These are phyloP conservation scores for Holcopasites calliopsidis DNA, from an alignment of 1,140 invertebrate species.

Conservation along the genomic window DNA sequence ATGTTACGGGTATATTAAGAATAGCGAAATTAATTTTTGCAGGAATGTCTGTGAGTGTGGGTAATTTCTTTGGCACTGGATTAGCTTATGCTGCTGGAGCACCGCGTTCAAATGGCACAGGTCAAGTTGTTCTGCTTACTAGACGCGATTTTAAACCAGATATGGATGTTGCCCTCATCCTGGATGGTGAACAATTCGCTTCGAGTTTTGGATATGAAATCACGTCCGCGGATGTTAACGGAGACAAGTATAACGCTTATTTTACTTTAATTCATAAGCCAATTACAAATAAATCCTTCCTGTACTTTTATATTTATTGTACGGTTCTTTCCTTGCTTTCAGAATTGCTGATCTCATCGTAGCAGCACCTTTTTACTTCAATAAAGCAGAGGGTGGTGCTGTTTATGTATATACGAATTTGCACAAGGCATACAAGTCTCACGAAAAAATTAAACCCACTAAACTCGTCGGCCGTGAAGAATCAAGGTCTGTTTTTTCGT, in stretches of 20 bases:
- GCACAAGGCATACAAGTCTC: conserved; percentile 61
- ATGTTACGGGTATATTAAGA: background rate
- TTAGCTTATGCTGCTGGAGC: conserved; percentile 91
- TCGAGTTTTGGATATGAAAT: conserved; percentile 95
- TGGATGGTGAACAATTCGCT: conserved; percentile 92
- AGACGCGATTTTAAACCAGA: conserved; percentile 82
- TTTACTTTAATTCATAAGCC: background rate
- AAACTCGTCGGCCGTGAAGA: conserved; percentile 77
- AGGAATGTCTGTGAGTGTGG: conserved; percentile 94
- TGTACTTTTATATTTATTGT: background rate
- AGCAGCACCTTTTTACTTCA: conserved; percentile 95
- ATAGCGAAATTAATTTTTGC: conserved; percentile 60
- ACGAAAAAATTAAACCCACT: conserved; percentile 69
- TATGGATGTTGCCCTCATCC: conserved; percentile 83
- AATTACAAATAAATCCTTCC: background rate
- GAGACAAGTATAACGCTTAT: conserved; percentile 86
- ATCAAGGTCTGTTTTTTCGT: conserved; percentile 65
- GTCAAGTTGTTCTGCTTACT: conserved; percentile 91
- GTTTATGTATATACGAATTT: conserved; percentile 92
- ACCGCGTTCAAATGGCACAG: conserved; percentile 90
- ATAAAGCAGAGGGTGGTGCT: conserved; percentile 89
- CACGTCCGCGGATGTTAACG: conserved; percentile 90
- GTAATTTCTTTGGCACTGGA: conserved; percentile 85
- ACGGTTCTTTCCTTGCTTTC: conserved; percentile 60
- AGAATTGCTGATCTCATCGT: conserved; percentile 92